Evolutionary conservation across 2,113 vertebrate genomes (phyloP).

Genomic region (Platycercus adscitus): DNA sequence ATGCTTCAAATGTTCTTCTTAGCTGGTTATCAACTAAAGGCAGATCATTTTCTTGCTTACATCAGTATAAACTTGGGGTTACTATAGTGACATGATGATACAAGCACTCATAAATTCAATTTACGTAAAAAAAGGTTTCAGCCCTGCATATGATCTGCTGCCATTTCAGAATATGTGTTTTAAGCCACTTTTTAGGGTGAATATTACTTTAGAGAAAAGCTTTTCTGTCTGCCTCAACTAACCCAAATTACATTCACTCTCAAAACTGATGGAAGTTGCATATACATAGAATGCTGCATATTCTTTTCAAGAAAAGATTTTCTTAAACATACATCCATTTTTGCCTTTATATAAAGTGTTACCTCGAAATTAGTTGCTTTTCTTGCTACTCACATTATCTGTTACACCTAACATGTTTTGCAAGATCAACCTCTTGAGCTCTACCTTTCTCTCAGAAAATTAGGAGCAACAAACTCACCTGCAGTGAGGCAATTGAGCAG

Average conservation of each 20-base stretch:
- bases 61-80: conserved; percentile 2
- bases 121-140: background rate
- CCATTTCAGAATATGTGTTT: background rate
- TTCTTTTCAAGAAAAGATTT: background rate
- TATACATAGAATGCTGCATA: background rate
- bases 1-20: background rate
- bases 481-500: background rate
- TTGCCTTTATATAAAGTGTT: background rate
- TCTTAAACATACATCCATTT: background rate
- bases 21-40: background rate
- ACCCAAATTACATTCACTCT: background rate
- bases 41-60: background rate
- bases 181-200: background rate
- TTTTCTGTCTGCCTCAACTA: background rate
- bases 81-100: background rate
- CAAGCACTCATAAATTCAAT: background rate
- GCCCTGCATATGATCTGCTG: background rate
- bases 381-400: background rate
- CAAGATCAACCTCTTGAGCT: background rate
- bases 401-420: background rate
- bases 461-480: background rate
- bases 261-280: background rate
- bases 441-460: background rate
- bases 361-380: background rate
- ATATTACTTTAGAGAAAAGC: background rate